A percentile compares a stretch with the other conserved stretches of the same genome.
These are phyloP conservation scores for Sthenelais limicola DNA, from an alignment of 2,888 invertebrate genomes.

Conservation along the genomic window DNA sequence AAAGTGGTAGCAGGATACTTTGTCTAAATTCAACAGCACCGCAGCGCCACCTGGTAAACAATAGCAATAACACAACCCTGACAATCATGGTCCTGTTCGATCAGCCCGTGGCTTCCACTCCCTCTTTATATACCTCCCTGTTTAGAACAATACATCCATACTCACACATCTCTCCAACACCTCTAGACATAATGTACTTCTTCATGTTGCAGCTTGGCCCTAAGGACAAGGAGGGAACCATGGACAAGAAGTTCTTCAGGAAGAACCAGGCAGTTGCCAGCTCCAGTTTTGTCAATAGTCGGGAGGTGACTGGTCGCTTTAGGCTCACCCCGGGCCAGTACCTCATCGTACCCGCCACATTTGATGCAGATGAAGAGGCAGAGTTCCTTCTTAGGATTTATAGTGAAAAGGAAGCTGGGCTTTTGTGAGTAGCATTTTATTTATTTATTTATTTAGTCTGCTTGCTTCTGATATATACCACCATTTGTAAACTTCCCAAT, in stretches of 20 bases:
- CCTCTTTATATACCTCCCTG: too few relatives aligned
- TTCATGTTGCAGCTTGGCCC: not conserved
- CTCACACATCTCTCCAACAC: not conserved
- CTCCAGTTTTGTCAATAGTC: constrained; percentile 85
- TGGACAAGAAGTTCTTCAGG: constrained; percentile 45
- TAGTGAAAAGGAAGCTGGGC: constrained; percentile 79
- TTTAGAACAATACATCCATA: too few relatives aligned
- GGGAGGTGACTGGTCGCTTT: constrained; percentile 92
- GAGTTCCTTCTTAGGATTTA: constrained; percentile 94
- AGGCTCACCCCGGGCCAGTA: constrained; percentile 93
- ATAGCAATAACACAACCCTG: too few relatives aligned
- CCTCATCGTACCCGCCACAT: constrained; percentile 95
- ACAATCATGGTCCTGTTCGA: too few relatives aligned
- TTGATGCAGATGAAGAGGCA: constrained; percentile 94
- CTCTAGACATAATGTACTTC: not conserved
- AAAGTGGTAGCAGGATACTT: too few relatives aligned
- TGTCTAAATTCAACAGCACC: too few relatives aligned
- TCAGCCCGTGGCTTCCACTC: too few relatives aligned
- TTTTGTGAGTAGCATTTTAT: constrained; percentile 49
- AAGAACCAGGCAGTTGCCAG: constrained; percentile 41
- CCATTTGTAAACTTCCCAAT: too few relatives aligned
- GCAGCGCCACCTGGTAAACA: too few relatives aligned
- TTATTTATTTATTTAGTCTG: too few relatives aligned
- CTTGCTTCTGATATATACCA: too few relatives aligned
- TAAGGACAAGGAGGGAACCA: not conserved